A percentile compares a stretch with the other conserved stretches of the same genome.
These are phyloP conservation scores for Phrynocephalus vlangalii DNA, from an alignment of 2,797 vertebrate genomes.

Conservation along the genomic window DNA sequence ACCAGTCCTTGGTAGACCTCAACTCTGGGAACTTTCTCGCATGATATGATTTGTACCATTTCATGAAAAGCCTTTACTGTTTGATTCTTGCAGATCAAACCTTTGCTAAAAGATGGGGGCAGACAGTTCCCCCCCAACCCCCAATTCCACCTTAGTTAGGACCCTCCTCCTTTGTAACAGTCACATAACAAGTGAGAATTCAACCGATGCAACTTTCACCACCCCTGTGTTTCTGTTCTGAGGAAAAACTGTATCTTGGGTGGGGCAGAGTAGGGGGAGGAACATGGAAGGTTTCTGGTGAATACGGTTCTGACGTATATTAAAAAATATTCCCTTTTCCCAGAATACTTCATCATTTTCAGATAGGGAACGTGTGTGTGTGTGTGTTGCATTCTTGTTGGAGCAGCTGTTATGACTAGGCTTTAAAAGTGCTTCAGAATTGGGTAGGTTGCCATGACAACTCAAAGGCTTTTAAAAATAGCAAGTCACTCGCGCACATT, in stretches of 20 bases:
- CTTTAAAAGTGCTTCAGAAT: not conserved
- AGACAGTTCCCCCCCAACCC: not conserved
- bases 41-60: not conserved
- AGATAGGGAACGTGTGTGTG: not conserved
- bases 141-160: too few relatives aligned
- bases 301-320: not conserved
- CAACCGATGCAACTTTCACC: not conserved
- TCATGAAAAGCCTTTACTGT: not conserved
- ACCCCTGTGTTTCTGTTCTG: not conserved
- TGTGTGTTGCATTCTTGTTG: not conserved
- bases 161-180: not conserved
- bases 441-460: slow-evolving; percentile 54
- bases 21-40: too few relatives aligned
- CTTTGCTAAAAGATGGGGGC: not conserved
- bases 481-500: slow-evolving; percentile 19
- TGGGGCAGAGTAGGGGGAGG: not conserved
- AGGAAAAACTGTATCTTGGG: not conserved
- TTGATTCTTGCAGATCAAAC: not conserved
- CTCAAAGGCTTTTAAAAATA: slow-evolving; percentile 50
- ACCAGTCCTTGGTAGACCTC: too few relatives aligned
- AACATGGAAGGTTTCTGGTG: not conserved
- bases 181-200: not conserved
- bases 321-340: not conserved
- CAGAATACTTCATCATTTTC: not conserved
- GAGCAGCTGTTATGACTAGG: not conserved